Base-by-base conservation (phyloP, 2,888 invertebrate species). In the Drosophila fulvimacula region DNA sequence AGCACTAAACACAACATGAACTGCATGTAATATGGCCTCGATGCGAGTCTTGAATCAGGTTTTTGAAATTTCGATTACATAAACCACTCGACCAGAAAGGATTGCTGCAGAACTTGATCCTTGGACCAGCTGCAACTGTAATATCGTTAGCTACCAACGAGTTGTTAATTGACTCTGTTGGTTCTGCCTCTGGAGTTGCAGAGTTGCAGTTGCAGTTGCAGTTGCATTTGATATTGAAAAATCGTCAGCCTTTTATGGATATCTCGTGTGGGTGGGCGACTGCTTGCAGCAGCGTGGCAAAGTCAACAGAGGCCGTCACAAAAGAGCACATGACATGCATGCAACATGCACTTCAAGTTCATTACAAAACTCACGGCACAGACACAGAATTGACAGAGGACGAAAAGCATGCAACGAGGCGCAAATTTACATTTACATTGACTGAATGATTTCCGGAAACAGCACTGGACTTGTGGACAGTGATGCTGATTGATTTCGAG, bases 361-460 rank as follows among this genome's bases (percentile, higher is more conserved):
- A 88, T 73, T 80, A 72, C 61, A 76, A 69, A 82, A 79, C 88
- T 88, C 81, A 76, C 72, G 66, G 68, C 64, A 51, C 60, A 77
- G 51, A 65, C 58, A 58, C 69, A 30, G 48, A 32, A 81, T 59
- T 75, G 53, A 55, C 73, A 75, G 59, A 64, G 63, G 57, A 55
- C 46, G 36, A 44, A 48, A 61, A 38, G 69, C 56, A 62, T 49
- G 69, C 69, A 76, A 69, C 69, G 75, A 86, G 84, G 76, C 84
- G 87, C 70, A 84, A 86, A 88, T 84, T 84, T 84, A 78, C 83
- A 84, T 84, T 78, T 80, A 86, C 88, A 88, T 88, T 80, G 86
- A 83, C 81, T 76, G 83, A 79, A 85, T 88, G 88, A 84, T 81
- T 63, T 42, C 52, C 70, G 62, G 59, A 65, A 66, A 51, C 67